phyloP scores from a whole-genome alignment of 1,140 invertebrate genomes.

The Drosophila tsacasi region DNA sequence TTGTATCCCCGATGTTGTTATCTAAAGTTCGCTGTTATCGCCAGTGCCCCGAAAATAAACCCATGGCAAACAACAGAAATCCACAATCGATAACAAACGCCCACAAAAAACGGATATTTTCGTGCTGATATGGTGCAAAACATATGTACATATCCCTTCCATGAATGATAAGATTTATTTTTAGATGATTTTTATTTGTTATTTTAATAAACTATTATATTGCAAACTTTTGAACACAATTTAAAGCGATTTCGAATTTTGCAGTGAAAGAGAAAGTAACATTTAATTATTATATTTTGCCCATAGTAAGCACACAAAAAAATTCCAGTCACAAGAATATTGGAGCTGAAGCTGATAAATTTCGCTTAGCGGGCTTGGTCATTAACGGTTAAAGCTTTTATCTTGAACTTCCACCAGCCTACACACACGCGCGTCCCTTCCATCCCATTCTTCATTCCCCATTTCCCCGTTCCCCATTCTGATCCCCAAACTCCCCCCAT shows the following conservation, averaged over 20 bases:
- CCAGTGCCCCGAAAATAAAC: constrained; percentile 25
- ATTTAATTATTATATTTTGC: background rate
- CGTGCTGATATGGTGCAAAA: background rate
- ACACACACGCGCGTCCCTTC: constrained; percentile 26
- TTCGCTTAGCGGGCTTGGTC: constrained; percentile 31
- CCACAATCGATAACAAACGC: constrained; percentile 34
- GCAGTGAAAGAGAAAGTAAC: background rate
- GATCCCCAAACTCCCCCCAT: constrained; percentile 1
- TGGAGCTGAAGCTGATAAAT: constrained; percentile 23
- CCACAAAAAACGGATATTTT: constrained; percentile 30
- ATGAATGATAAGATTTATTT: background rate
- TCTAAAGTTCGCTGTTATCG: constrained; percentile 31
- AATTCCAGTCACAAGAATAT: background rate
- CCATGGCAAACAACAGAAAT: constrained; percentile 20
- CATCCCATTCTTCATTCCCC: background rate
- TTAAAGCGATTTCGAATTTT: background rate
- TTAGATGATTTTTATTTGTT: background rate
- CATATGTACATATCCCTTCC: background rate
- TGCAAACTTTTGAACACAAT: background rate
- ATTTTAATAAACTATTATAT: background rate
- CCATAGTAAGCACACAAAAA: background rate
- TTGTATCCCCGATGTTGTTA: constrained; percentile 17
- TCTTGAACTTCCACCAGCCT: constrained; percentile 53
- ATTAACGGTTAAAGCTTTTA: constrained; percentile 66
- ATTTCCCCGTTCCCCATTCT: background rate